phyloP scores from a whole-genome alignment of 2,888 invertebrate genomes.

The Congeria kusceri region DNA sequence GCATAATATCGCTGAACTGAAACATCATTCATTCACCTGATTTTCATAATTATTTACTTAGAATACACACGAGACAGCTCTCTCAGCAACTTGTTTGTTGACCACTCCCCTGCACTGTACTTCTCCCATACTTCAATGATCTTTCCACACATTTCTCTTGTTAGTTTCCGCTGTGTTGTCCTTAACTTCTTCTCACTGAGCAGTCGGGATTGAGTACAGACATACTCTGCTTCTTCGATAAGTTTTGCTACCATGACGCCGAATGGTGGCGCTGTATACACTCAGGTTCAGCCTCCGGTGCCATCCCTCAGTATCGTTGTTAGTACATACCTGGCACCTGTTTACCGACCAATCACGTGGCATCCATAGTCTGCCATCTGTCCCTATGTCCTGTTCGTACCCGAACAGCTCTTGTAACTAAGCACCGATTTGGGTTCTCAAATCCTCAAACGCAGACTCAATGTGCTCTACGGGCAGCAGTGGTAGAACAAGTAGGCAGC shows the following conservation, averaged over 20 bases:
- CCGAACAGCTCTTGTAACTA: background rate
- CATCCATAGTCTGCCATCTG: background rate
- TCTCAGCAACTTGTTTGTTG: background rate
- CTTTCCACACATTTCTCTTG: background rate
- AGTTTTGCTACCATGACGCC: background rate
- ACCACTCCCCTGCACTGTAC: background rate
- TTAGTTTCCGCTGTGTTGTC: background rate
- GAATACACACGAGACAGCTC: background rate
- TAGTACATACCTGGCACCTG: background rate
- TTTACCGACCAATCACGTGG: background rate
- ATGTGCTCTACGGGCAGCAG: conserved; percentile 2
- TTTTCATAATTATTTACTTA: too few relatives aligned
- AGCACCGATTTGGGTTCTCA: too few relatives aligned
- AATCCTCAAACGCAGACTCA: background rate
- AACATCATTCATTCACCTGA: too few relatives aligned
- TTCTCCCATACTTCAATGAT: background rate
- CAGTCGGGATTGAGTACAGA: background rate
- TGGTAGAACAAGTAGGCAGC: background rate
- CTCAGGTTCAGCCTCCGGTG: too few relatives aligned
- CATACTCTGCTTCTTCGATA: background rate
- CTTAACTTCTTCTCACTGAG: background rate
- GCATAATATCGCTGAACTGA: too few relatives aligned
- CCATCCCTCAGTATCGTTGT: background rate
- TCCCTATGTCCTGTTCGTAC: background rate
- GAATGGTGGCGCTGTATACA: too few relatives aligned